Evolutionary conservation across 2,113 vertebrate species (phyloP), one percentile per base, ranked within the genome.

Genomic region (Pseudonaja textilis): DNA sequence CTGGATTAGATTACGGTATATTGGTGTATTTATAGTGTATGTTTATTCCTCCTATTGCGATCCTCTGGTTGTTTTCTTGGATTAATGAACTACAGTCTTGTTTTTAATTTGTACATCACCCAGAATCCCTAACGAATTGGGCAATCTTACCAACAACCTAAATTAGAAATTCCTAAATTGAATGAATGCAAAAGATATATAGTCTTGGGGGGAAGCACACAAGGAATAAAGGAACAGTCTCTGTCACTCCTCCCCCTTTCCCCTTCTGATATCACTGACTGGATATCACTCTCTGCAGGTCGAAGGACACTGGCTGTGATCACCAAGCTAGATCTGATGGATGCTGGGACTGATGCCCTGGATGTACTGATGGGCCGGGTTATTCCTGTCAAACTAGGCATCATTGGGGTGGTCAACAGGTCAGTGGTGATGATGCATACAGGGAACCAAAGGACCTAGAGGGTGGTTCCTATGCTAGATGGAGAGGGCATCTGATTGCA

Each of bases 301-400:
- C 97, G 97, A 42, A 96, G 98, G 89, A 98, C 98, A 9, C 96
- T 98, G 94, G 97, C 98, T 52, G 98, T 98, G 54, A 86, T 98
- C 95, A 98, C 97, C 94, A 98, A 98, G 86, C 95, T 98, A 95
- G 98, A 98, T 95, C 94, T 98, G 95, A 98, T 98, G 98, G 98
- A 98, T 55, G 97, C 98, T 1, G 98, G 98, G 34, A 98, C 98
- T 0, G 98, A 98, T 64, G 98, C 98, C 4, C 94, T 98, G 92
- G 98, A 98, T 92, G 97, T 98, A n/a, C 97, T 98, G 90, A 95
- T 98, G 93, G 98, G 98, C 34, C 97, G 98, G 29, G 97, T 98
- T 95, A 98, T 98, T 94, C 98, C 98, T 0, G 97, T 98, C 94
- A 97, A 96, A 86, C 97, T 98, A 11, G 98, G 98, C 52, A 98